phyloP scores from a whole-genome alignment of 2,113 vertebrate species.

The Spea multiplicata region DNA sequence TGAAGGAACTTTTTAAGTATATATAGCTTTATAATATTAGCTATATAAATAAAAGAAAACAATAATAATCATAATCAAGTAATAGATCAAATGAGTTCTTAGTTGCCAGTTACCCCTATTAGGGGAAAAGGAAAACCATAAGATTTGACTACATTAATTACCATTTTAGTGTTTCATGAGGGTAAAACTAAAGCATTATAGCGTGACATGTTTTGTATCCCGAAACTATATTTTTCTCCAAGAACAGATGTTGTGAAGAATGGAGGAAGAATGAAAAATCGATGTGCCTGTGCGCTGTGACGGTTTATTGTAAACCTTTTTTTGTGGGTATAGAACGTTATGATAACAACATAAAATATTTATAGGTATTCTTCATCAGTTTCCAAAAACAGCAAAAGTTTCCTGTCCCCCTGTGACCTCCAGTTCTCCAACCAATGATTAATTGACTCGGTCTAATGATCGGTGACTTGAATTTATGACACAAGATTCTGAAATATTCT shows the following conservation, averaged over 20 bases:
- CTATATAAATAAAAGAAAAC: no score
- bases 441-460: neutral
- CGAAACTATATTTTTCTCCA: slow-evolving; percentile 27
- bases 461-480: neutral
- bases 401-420: neutral
- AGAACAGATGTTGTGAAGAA: slow-evolving; percentile 24
- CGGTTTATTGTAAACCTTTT: slow-evolving; percentile 35
- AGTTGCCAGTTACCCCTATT: no score
- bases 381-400: neutral
- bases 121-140: no score
- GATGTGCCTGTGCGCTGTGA: slow-evolving; percentile 39
- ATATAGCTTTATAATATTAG: no score
- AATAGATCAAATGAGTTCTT: no score
- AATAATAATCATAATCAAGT: no score
- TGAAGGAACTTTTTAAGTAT: no score
- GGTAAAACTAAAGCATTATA: no score
- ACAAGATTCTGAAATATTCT: neutral
- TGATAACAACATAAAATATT: slow-evolving; percentile 43
- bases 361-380: slow-evolving; percentile 14
- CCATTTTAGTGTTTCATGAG: no score
- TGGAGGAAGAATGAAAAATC: slow-evolving; percentile 37
- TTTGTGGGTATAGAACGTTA: slow-evolving; percentile 30
- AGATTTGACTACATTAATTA: no score
- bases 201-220: neutral
- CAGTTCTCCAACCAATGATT: neutral